Evolutionary conservation across 1,140 invertebrate genomes (phyloP).

Genomic region (Pseudomyrmex cubaensis): DNA sequence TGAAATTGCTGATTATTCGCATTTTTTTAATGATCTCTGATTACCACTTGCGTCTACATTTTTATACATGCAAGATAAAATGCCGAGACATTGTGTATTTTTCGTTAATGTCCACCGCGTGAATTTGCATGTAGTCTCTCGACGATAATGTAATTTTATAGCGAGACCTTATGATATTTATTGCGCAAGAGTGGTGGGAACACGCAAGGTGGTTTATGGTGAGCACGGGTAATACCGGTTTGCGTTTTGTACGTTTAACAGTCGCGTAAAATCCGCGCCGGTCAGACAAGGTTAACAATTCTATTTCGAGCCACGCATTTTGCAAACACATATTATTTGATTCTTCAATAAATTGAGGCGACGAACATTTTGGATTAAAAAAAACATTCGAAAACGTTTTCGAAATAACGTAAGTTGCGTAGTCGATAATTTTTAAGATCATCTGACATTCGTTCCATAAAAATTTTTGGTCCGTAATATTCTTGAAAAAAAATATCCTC

Average conservation of each 20-base stretch:
- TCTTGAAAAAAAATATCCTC: not conserved
- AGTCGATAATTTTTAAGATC: not conserved
- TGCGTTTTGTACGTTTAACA: slow-evolving; percentile 49
- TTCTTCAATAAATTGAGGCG: slow-evolving; percentile 8
- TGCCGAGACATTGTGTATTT: not conserved
- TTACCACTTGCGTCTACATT: not conserved
- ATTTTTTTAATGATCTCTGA: not conserved
- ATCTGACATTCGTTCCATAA: not conserved
- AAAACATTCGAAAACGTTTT: not conserved
- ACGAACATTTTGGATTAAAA: slow-evolving; percentile 6
- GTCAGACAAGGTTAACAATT: slow-evolving; percentile 68
- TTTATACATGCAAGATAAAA: no score
- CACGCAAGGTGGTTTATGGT: slow-evolving; percentile 17
- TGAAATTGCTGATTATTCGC: not conserved
- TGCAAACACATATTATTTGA: slow-evolving; percentile 4
- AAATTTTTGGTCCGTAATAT: slow-evolving; percentile 10
- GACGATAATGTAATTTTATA: slow-evolving; percentile 7
- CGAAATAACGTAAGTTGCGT: not conserved
- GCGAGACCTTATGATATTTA: not conserved
- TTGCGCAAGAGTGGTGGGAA: slow-evolving; percentile 9
- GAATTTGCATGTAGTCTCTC: not conserved
- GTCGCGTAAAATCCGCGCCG: slow-evolving; percentile 8
- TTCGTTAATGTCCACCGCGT: not conserved
- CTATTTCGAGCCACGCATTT: slow-evolving; percentile 57
- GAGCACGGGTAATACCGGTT: slow-evolving; percentile 61